A percentile compares a stretch with the other conserved stretches of the same genome.
Evolutionary conservation across 2,797 vertebrate species (phyloP).

Genomic region (Clarias fuscus): DNA sequence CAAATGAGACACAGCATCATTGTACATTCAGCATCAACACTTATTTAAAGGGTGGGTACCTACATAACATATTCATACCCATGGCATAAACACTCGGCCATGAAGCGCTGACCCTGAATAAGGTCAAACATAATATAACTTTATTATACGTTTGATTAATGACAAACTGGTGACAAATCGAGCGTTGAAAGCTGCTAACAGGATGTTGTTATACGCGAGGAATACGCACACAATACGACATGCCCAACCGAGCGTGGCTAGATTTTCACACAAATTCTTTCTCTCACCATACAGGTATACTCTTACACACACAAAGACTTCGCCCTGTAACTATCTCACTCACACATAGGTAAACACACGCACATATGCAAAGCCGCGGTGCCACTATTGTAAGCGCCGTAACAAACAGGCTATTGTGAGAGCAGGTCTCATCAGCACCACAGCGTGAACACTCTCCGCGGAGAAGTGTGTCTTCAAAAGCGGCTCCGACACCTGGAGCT

Average conservation of each 20-base stretch:
- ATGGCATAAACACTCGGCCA: background rate
- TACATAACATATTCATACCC: background rate
- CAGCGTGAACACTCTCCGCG: background rate
- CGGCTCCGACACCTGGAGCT: slow-evolving; percentile 30
- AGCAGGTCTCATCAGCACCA: slow-evolving; percentile 16
- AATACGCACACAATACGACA: background rate
- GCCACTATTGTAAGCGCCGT: background rate
- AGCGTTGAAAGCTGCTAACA: slow-evolving; percentile 15
- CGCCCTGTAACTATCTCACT: slow-evolving; percentile 14
- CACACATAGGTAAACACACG: background rate
- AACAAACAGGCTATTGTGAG: background rate
- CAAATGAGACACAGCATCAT: background rate
- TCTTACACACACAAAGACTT: background rate
- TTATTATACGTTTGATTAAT: slow-evolving; percentile 17
- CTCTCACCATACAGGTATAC: background rate
- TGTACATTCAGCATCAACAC: background rate
- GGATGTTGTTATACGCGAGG: slow-evolving; percentile 12
- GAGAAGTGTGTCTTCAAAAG: slow-evolving; percentile 10
- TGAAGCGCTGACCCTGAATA: background rate
- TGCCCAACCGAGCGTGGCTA: background rate
- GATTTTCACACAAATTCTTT: background rate
- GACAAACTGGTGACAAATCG: slow-evolving; percentile 22
- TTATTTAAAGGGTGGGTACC: background rate
- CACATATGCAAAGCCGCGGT: background rate
- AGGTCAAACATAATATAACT: slow-evolving; percentile 10